Base-by-base conservation (phyloP, 2,113 vertebrate species). In the Chaenogobius annularis region DNA sequence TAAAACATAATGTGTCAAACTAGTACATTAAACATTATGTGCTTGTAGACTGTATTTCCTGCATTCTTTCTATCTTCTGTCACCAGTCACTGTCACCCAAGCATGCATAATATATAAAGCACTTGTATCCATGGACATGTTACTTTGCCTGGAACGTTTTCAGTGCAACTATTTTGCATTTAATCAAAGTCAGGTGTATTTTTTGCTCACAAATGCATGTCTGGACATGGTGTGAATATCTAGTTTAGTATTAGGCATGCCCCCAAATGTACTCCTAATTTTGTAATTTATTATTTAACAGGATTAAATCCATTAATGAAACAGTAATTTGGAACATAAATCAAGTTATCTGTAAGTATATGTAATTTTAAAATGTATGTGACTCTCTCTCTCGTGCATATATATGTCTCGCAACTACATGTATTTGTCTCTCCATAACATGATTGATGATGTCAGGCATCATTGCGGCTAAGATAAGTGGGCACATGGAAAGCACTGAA, bases 11-110 rank as follows among this genome's bases (percentile, higher is more conserved):
- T 59, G 43, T 2, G 12, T n/a, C 13, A 37, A 62, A 70, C 2
- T 62, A 78, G 55, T 13, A 65, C 77, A 66, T 35, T 26, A 50
- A 50, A 69, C 48, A 75, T 40, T 66, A 61, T 19, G 40, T 47
- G 14, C 12, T 14, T 14, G 13, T 48, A 15, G 47, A 15, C 14
- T 17, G 47, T 3, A 17, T 50, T 50, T 50, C 47, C 47, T 50
- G 1, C 47, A 5, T 50, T 50, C 5, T 48, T 17, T 13, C 47
- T 17, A 15, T 15, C 5, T 48, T 15, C 14, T 6, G 47, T 17
- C 47, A 17, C 47, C 13, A 17, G 47, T 48, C 47, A 14, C 46
- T 14, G 14, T 47, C 46, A 48, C 1, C 7, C 15, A 50, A 17
- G 5, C 47, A 17, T 40, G 8, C 8, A 40, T 7, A 6, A 40